Conservation (phyloP, 2,888 invertebrate genomes). For the Sthenelais limicola region DNA sequence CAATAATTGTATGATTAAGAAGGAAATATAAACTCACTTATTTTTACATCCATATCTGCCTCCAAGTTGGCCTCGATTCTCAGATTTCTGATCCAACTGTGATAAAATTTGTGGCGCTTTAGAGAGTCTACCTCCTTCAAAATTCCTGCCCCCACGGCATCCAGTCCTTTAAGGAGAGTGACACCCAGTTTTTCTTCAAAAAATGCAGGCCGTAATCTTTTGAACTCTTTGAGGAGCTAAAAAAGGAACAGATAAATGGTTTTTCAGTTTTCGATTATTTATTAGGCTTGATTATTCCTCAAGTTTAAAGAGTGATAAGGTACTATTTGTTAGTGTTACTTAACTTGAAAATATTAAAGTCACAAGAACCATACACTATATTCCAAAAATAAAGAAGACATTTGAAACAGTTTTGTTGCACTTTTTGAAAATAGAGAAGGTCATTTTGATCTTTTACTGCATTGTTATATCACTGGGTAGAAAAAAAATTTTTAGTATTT, state of each 20-base stretch:
- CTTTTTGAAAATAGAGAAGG: too few species aligned
- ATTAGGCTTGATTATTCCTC: too few species aligned
- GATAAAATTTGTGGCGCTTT: not conserved
- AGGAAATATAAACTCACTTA: not conserved
- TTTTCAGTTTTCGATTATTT: too few species aligned
- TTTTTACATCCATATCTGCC: not conserved
- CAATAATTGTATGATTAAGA: too few species aligned
- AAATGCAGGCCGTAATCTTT: not conserved
- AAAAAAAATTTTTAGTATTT: too few species aligned
- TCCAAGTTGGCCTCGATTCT: not conserved
- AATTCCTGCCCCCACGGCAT: not conserved
- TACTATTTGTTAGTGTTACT: not conserved
- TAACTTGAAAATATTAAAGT: not conserved
- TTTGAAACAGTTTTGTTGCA: too few species aligned
- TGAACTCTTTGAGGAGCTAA: not conserved
- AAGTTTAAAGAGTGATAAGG: too few species aligned
- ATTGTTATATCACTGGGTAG: too few species aligned
- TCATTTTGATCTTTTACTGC: too few species aligned
- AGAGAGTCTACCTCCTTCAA: not conserved
- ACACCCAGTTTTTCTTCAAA: not conserved
- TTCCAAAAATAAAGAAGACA: too few species aligned
- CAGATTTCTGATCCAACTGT: not conserved
- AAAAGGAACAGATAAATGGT: not conserved
- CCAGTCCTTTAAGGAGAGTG: not conserved
- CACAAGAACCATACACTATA: not conserved